Evolutionary conservation across 1,140 invertebrate species (phyloP).

Genomic region (Drosophila ercepeae): DNA sequence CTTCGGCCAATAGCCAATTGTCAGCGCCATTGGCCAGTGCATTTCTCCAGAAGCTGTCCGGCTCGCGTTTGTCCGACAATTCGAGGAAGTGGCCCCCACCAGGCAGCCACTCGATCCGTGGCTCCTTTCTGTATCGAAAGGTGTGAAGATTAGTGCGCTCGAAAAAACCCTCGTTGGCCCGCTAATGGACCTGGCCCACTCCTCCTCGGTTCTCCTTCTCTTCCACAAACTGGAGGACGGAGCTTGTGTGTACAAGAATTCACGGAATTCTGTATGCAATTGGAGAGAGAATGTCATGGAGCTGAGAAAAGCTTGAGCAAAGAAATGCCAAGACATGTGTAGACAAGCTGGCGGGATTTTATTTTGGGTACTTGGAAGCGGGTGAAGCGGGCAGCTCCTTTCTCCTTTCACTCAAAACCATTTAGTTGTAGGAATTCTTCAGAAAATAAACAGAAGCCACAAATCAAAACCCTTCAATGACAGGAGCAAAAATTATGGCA

Average conservation of each 20-base stretch:
- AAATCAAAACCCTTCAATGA: conserved; percentile 70
- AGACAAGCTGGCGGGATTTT: conserved; percentile 56
- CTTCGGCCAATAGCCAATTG: conserved; percentile 53
- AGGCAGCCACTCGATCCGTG: conserved; percentile 3
- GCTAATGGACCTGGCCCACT: conserved; percentile 54
- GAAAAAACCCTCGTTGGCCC: conserved; percentile 44
- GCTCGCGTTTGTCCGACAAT: conserved; percentile 71
- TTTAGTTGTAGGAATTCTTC: background rate
- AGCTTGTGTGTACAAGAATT: conserved; percentile 56
- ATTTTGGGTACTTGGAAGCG: conserved; percentile 1
- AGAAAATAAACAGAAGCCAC: conserved; percentile 5
- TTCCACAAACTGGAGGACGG: background rate
- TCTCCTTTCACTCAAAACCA: conserved; percentile 23
- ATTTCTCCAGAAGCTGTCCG: conserved; percentile 75
- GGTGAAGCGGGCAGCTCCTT: conserved; percentile 20
- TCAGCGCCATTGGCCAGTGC: conserved; percentile 49
- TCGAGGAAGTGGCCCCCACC: conserved; percentile 55
- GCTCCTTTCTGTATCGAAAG: conserved; percentile 52
- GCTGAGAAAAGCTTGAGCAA: conserved; percentile 36
- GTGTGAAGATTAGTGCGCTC: conserved; percentile 77
- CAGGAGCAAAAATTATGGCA: conserved; percentile 73
- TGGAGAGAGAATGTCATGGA: conserved; percentile 12
- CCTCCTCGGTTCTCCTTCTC: background rate
- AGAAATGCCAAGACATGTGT: conserved; percentile 39
- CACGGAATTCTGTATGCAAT: conserved; percentile 50